These are phyloP conservation scores for Oscheius myriophilus DNA, from an alignment of 2,888 invertebrate genomes.

Conservation along the genomic window DNA sequence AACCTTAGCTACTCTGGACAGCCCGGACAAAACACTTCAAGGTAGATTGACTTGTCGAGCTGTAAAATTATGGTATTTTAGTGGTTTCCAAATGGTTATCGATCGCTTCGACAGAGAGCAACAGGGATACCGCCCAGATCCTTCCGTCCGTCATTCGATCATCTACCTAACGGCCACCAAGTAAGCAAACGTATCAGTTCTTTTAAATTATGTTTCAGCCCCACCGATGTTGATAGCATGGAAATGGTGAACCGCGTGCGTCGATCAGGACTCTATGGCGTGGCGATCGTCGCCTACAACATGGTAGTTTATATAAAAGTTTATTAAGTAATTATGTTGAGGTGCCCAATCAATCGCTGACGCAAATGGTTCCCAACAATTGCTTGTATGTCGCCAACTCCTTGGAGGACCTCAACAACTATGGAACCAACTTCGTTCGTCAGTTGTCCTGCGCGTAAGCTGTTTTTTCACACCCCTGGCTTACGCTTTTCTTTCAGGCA, in stretches of 20 bases:
- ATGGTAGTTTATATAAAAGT: constrained; percentile 28
- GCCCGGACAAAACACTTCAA: constrained; percentile 46
- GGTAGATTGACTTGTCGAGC: constrained; percentile 20
- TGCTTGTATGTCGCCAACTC: constrained; percentile 43
- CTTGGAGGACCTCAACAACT: constrained; percentile 41
- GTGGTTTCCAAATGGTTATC: constrained; percentile 43
- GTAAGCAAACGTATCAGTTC: constrained; percentile 24
- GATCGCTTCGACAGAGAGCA: constrained; percentile 35
- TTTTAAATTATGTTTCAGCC: constrained; percentile 34
- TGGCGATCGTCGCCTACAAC: constrained; percentile 46
- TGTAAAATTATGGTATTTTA: constrained; percentile 12
- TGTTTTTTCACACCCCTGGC: too few species aligned
- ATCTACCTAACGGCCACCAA: constrained; percentile 57
- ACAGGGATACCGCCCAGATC: constrained; percentile 45
- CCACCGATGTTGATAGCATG: constrained; percentile 55
- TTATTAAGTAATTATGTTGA: background rate
- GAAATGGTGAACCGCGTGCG: constrained; percentile 35
- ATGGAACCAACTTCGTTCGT: constrained; percentile 51
- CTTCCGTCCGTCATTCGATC: constrained; percentile 46
- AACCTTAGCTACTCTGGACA: constrained; percentile 33
- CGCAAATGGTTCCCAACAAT: constrained; percentile 35
- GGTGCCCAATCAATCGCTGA: constrained; percentile 18
- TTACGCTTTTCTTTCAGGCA: constrained; percentile 1
- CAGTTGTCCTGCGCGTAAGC: constrained; percentile 52
- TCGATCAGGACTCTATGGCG: constrained; percentile 48